phyloP scores from a whole-genome alignment of 2,113 vertebrate species.

The human region DNA sequence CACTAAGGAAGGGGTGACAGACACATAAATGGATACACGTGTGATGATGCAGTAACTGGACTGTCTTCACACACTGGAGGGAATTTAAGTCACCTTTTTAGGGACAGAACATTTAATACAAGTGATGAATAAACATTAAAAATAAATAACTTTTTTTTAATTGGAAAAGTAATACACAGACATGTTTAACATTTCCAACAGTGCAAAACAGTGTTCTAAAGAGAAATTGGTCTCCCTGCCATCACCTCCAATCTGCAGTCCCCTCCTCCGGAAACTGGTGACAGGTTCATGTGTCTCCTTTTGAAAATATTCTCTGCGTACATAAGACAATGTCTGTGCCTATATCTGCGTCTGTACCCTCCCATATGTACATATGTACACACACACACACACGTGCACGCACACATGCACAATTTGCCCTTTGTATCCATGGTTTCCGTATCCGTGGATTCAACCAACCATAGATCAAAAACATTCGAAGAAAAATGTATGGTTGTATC shows the following conservation, averaged over 20 bases:
- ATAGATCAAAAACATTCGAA: not conserved
- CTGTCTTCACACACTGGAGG: not conserved
- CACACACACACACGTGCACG: not conserved
- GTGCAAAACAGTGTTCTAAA: not conserved
- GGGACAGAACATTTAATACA: not conserved
- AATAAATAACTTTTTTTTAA: not conserved
- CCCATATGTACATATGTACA: rapidly evolving
- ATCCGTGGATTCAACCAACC: not conserved
- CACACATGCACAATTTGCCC: not conserved
- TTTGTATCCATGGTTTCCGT: not conserved
- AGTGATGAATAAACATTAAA: not conserved
- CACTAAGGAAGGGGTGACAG: not conserved
- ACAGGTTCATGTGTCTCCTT: not conserved
- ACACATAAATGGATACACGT: rapidly evolving
- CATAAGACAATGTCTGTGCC: not conserved
- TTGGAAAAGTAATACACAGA: not conserved
- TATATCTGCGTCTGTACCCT: not conserved
- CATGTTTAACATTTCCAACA: not conserved
- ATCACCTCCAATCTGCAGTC: not conserved
- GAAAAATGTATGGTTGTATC: not conserved
- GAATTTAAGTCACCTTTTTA: not conserved
- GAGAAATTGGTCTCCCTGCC: not conserved
- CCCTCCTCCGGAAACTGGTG: not conserved
- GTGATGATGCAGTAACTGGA: rapidly evolving
- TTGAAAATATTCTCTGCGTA: not conserved